Evolutionary conservation across 2,888 invertebrate genomes (phyloP), one percentile per base, ranked within the genome.

Genomic region (Drosophila prolongata): DNA sequence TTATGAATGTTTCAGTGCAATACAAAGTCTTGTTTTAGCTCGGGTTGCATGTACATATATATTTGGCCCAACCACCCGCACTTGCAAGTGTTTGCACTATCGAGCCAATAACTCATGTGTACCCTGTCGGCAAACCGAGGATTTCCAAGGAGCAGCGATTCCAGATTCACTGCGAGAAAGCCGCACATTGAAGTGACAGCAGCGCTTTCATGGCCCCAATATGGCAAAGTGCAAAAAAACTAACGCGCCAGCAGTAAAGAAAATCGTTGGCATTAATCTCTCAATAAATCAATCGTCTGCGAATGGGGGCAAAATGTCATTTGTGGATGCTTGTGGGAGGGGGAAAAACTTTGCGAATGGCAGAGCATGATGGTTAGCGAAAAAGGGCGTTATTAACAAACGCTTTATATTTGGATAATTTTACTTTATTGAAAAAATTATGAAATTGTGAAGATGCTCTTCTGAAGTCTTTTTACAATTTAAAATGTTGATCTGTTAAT

Each of bases 261-360:
- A 49, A 71, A 70, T 68, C 69, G 57, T 54, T 65, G 64, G 71
- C 62, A 66, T 56, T 67, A 70, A 65, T 70, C 62, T 57, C 64
- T 77, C 49, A 74, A 83, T 75, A 83, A 75, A 83, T 79, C 75
- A 66, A 75, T 77, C 57, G 70, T 53, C 56, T 27, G 16, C 59
- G 44, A 42, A 30, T 42, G 37, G 27, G 43, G 52, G 11, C 52
- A 66, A 57, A 65, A 59, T 59, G 44, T 67, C 49, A 50, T 37
- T 34, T 61, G 35, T 61, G 50, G 49, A 11, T 44, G 64, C 42
- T 30, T 30, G 53, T 37, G 24, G 2, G 43, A 37, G 49, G 27
- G 43, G 34, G 30, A 3, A n/a, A n/a, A 38, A 44, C 37, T 30
- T 47, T 47, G 11, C 30, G 3, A 34, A 47, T n/a, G 1, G 27